These are phyloP conservation scores for Cryptocephalus moraei DNA, from an alignment of 2,888 invertebrate species.

Conservation along the genomic window DNA sequence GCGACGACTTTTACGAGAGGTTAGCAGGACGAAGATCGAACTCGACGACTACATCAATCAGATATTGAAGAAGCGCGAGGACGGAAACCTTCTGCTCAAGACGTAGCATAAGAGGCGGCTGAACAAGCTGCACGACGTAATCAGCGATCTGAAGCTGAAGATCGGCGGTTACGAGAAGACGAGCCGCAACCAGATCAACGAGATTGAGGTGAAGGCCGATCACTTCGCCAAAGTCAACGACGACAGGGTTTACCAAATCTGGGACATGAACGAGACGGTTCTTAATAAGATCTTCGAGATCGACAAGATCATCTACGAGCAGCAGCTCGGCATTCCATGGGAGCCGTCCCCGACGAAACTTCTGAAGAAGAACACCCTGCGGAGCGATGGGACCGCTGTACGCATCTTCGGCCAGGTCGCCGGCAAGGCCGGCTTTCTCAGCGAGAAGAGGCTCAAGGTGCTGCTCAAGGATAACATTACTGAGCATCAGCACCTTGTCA, in stretches of 20 bases:
- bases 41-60: slow-evolving; percentile 82
- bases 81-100: slow-evolving; percentile 66
- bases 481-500: no score
- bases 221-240: no score
- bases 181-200: slow-evolving; percentile 52
- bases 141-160: slow-evolving; percentile 54
- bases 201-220: slow-evolving; percentile 58
- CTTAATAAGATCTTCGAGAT: no score
- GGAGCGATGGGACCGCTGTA: slow-evolving; percentile 50
- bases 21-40: slow-evolving; percentile 59
- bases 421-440: no score
- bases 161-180: slow-evolving; percentile 55
- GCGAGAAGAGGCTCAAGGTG: no score
- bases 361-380: no score
- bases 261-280: slow-evolving; percentile 53
- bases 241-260: slow-evolving; percentile 49
- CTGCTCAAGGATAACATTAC: no score
- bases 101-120: slow-evolving; percentile 69
- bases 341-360: no score
- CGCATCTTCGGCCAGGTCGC: slow-evolving; percentile 66
- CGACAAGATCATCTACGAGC: no score
- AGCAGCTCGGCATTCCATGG: no score
- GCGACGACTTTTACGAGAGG: slow-evolving; percentile 61
- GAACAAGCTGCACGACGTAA: slow-evolving; percentile 64
- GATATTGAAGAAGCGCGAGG: slow-evolving; percentile 74